Base-by-base conservation (phyloP, 2,888 invertebrate species). In the Quadriops clusia region DNA sequence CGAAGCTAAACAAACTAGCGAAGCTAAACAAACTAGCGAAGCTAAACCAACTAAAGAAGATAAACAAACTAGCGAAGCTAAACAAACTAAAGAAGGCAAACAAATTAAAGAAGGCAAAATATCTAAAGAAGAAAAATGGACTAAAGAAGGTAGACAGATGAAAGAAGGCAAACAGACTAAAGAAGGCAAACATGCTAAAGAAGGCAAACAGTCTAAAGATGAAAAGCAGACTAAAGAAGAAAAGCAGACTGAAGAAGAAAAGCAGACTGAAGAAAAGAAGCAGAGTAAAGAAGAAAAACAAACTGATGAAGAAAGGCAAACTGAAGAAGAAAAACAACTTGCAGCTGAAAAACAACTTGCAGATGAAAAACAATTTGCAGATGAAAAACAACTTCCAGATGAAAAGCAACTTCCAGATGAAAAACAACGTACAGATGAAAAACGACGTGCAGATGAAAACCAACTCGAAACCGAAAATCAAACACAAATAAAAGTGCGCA, bases 291-390 rank as follows among this genome's bases (percentile, higher is more conserved):
- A 30, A 9, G 27, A 30, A 28, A 14, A 16, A 8, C 15, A 30
- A 30, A 22, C 3, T 21, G 9, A 9, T 12, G 17, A 34, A 29
- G 8, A 34, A 25, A 9, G 22, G 15, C 10, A 16, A 17, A 12
- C 13, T 21, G 17, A 17, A 17, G n/a, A 20, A 14, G 16, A 33
- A 17, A 29, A 39, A 18, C 10, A 26, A 4, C 39, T 40, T 28
- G 34, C 37, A 20, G 39, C 28, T 8, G 41, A 40, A 33, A 32
- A 26, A 24, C 35, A 41, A 10, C 38, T 37, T n/a, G 31, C 44
- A 18, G 24, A 28, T 13, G 21, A 25, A 13, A 17, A 32, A n/a
- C 17, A 32, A 18, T 25, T 7, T 24, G 32, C 32, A 21, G 28
- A 32, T 16, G 32, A 32, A 32, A 36, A 29, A 26, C 18, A 32